These are phyloP conservation scores for Tupaia tana DNA, from an alignment of 2,113 vertebrate species.

Conservation along the genomic window DNA sequence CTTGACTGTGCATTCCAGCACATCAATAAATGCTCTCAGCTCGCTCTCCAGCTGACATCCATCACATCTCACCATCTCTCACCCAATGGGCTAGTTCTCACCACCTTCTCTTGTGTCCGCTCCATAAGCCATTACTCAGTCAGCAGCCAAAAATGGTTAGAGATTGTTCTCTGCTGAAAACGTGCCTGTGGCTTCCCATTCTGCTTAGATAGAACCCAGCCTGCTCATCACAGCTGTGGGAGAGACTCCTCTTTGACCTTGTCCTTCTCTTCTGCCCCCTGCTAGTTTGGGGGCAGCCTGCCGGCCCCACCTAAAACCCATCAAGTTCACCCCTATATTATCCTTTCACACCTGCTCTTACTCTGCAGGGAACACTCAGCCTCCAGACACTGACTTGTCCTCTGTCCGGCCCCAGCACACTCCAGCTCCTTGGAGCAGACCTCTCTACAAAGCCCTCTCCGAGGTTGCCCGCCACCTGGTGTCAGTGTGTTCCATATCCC, in stretches of 20 bases:
- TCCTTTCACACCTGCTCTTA: neutral
- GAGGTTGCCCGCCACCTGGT: rapidly evolving
- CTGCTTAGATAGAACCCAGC: neutral
- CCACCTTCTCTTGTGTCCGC: too few species aligned
- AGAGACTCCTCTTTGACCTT: neutral
- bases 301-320: neutral
- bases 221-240: rapidly evolving
- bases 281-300: neutral
- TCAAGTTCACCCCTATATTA: neutral
- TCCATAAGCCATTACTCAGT: neutral
- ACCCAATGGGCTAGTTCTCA: neutral
- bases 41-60: too few species aligned
- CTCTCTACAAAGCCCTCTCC: neutral
- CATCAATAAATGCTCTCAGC: neutral
- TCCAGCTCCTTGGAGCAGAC: neutral
- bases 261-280: neutral
- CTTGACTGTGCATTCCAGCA: neutral
- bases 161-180: neutral
- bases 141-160: neutral
- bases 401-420: neutral
- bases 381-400: neutral
- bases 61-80: neutral
- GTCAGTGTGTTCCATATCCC: too few species aligned
- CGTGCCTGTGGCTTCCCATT: neutral
- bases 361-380: rapidly evolving